phyloP scores from a whole-genome alignment of 1,140 invertebrate species.

The Frieseomelitta varia region DNA sequence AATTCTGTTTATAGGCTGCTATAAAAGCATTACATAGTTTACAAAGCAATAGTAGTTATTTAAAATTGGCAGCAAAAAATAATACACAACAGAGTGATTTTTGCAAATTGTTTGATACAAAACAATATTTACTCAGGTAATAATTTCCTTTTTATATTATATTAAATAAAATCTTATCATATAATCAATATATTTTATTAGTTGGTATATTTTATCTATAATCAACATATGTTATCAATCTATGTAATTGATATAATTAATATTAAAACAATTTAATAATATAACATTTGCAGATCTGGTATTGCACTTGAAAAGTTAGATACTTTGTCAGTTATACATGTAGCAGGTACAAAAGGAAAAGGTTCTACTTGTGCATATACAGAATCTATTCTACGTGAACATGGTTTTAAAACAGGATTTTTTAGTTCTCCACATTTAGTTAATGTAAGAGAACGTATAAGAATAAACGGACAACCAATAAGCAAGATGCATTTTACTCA shows the following conservation, averaged over 20 bases:
- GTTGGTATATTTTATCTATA: too few species aligned
- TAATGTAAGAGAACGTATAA: slow-evolving; percentile 95
- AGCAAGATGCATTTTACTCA: slow-evolving; percentile 88
- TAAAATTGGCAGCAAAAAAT: slow-evolving; percentile 63
- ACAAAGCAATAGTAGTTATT: slow-evolving; percentile 86
- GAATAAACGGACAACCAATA: slow-evolving; percentile 92
- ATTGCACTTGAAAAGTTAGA: slow-evolving; percentile 86
- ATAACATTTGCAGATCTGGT: slow-evolving; percentile 83
- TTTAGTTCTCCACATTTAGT: slow-evolving; percentile 98
- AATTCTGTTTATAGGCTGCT: slow-evolving; percentile 83
- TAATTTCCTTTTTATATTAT: slow-evolving; percentile 8
- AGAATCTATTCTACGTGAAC: slow-evolving; percentile 93
- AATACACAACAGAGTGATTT: slow-evolving; percentile 31
- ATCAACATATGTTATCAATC: too few species aligned
- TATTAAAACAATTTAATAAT: background rate
- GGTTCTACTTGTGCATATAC: slow-evolving; percentile 96
- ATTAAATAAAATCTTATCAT: background rate
- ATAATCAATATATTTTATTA: too few species aligned
- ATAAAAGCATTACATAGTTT: slow-evolving; percentile 86
- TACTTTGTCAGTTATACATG: slow-evolving; percentile 93
- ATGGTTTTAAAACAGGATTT: slow-evolving; percentile 96
- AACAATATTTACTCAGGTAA: slow-evolving; percentile 83
- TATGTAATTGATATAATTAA: background rate
- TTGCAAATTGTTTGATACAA: slow-evolving; percentile 76
- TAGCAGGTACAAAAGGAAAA: slow-evolving; percentile 98